These are phyloP conservation scores for Opisthocomus hoazin DNA, from an alignment of 2,113 vertebrate species.

Conservation along the genomic window DNA sequence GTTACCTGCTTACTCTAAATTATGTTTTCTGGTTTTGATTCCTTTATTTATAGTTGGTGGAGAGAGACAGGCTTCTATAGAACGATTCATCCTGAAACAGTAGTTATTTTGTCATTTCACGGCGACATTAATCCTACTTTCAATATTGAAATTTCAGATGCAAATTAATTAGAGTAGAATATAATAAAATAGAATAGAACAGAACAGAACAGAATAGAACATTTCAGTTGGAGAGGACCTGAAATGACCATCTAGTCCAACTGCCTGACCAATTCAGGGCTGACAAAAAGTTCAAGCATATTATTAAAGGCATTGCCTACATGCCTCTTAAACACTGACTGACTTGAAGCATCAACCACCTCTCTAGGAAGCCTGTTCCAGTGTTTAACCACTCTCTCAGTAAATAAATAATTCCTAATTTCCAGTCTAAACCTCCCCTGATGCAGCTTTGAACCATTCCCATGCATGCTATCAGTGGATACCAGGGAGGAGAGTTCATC, in stretches of 20 bases:
- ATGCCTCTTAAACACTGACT: background rate
- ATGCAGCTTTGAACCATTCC: background rate
- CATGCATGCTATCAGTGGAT: rapidly evolving
- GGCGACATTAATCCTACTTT: background rate
- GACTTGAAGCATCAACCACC: no score
- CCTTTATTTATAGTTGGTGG: background rate
- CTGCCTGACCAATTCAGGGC: background rate
- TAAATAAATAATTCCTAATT: background rate
- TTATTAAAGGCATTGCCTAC: background rate
- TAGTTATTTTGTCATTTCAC: background rate
- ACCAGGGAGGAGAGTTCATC: background rate
- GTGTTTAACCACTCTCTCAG: background rate
- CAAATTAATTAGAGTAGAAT: background rate
- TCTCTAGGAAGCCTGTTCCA: background rate
- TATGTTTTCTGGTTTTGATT: background rate
- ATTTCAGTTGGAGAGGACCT: background rate
- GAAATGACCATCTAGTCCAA: background rate
- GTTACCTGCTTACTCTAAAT: background rate
- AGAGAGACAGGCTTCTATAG: background rate
- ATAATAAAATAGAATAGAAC: background rate
- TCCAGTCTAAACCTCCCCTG: background rate
- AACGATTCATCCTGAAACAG: background rate
- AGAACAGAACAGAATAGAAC: background rate
- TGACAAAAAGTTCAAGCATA: background rate
- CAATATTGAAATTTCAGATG: background rate